Conservation (phyloP, 2,888 invertebrate species). For the Acrobasis consociella region DNA sequence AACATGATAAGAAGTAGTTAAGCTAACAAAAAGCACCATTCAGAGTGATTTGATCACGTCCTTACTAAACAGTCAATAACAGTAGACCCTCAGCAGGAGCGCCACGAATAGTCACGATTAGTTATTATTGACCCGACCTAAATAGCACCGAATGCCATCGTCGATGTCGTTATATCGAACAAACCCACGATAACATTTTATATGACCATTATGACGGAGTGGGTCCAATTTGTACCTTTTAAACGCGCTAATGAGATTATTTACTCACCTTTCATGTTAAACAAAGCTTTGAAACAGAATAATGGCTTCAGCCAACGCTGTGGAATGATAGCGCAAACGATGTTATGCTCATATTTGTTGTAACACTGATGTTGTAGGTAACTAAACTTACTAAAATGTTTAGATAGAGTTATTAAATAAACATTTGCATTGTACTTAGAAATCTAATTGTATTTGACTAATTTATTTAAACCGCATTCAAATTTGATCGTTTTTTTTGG, state of each 20-base stretch:
- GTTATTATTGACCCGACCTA: conserved; percentile 69
- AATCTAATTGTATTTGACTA: too few relatives aligned
- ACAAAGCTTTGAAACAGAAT: conserved; percentile 12
- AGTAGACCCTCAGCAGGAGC: conserved; percentile 48
- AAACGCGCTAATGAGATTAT: conserved; percentile 39
- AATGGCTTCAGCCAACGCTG: conserved; percentile 5
- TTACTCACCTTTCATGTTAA: conserved; percentile 28
- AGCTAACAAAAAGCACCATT: conserved; percentile 1
- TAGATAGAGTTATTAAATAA: background rate
- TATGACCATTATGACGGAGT: conserved; percentile 46
- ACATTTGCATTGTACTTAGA: background rate
- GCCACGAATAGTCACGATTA: conserved; percentile 62
- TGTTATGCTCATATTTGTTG: conserved; percentile 7
- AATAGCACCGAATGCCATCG: conserved; percentile 63
- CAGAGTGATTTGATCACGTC: conserved; percentile 9
- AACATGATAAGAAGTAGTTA: background rate
- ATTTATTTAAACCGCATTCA: background rate
- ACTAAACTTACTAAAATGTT: background rate
- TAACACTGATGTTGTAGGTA: background rate
- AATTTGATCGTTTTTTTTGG: background rate
- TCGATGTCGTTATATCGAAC: conserved; percentile 59
- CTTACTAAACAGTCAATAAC: conserved; percentile 31
- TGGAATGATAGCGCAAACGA: conserved; percentile 1
- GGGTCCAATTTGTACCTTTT: conserved; percentile 44
- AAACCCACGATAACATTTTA: conserved; percentile 55